phyloP scores from a whole-genome alignment of 2,113 vertebrate genomes.

The Ophthalmolycus amberensis region DNA sequence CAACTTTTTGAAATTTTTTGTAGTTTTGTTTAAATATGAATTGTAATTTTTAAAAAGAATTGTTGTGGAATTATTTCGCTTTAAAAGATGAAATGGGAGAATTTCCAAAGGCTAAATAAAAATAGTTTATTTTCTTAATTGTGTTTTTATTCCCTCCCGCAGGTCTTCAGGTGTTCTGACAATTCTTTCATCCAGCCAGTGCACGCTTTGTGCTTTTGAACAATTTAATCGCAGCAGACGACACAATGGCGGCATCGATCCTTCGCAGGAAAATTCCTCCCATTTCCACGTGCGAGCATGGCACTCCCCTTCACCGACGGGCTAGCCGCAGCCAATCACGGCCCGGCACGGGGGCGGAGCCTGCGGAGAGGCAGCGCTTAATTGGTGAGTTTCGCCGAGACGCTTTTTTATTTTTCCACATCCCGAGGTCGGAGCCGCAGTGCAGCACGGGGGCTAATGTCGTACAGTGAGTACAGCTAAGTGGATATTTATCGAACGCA shows the following conservation, averaged over 20 bases:
- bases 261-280: constrained; percentile 82
- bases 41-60: background rate
- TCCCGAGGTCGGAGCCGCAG: constrained; percentile 85
- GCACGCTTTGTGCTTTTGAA: constrained; percentile 77
- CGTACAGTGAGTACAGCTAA: constrained; percentile 89
- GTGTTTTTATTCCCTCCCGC: background rate
- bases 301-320: constrained; percentile 83
- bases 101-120: background rate
- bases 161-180: constrained; percentile 77
- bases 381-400: constrained; percentile 86
- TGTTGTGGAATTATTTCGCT: background rate
- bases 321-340: constrained; percentile 85
- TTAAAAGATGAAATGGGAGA: rapidly evolving
- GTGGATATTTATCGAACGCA: constrained; percentile 83
- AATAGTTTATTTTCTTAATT: background rate
- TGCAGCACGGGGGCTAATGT: constrained; percentile 87
- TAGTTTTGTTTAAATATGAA: background rate
- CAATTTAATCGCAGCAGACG: constrained; percentile 79
- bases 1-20: background rate
- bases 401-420: constrained; percentile 87
- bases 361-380: constrained; percentile 81
- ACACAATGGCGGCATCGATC: constrained; percentile 83
- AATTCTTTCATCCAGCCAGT: constrained; percentile 56
- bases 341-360: constrained; percentile 82
- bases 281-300: constrained; percentile 82